Percentiles rank a stretch among this genome's conserved stretches.
Conservation (phyloP, 2,113 vertebrate species). For the Apteryx mantelli region DNA sequence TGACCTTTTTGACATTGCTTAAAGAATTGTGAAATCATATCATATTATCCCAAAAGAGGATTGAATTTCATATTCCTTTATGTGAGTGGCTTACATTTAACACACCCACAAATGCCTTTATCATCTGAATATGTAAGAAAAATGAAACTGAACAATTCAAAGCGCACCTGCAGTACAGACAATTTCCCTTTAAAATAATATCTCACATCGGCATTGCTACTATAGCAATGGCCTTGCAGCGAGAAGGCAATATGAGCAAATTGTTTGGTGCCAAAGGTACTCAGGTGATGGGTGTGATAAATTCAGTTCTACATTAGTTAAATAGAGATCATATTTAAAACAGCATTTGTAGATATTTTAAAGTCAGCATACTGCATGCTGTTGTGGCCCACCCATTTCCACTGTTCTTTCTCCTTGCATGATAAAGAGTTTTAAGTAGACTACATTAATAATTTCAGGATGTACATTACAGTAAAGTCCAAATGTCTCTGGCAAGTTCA, state of each 20-base stretch:
- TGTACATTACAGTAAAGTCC: not conserved
- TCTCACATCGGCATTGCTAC: not conserved
- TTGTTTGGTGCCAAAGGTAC: not conserved
- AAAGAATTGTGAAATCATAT: conserved; percentile 39
- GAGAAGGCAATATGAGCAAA: not conserved
- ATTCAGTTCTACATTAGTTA: not conserved
- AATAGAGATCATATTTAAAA: not conserved
- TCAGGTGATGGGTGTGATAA: not conserved
- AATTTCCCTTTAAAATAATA: not conserved
- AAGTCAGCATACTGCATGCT: not conserved
- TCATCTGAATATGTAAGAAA: conserved; percentile 39
- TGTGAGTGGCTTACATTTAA: conserved; percentile 21
- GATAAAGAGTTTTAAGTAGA: not conserved
- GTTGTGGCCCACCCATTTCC: not conserved
- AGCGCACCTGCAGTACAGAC: not conserved
- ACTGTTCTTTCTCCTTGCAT: not conserved
- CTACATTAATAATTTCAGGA: not conserved
- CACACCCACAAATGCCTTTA: not conserved
- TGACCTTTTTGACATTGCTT: conserved; percentile 23
- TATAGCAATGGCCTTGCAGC: not conserved
- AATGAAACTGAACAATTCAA: not conserved
- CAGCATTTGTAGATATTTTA: not conserved
- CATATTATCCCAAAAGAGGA: not conserved
- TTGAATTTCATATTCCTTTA: not conserved
- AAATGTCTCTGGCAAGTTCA: not conserved